These are phyloP conservation scores for Gymnoscopelus microlampas DNA, from an alignment of 2,797 vertebrate genomes.

Conservation along the genomic window DNA sequence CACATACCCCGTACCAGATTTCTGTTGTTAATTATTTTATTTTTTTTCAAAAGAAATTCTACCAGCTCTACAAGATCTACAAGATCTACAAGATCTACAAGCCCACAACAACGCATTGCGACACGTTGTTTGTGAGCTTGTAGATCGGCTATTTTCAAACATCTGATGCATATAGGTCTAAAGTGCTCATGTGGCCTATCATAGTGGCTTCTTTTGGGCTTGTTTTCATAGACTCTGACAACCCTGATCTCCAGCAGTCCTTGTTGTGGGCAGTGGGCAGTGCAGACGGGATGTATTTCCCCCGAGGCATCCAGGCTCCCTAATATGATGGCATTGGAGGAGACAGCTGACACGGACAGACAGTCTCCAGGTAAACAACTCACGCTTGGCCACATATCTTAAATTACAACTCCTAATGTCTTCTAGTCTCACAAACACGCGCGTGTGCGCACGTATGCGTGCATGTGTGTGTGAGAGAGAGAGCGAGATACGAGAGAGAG, in stretches of 20 bases:
- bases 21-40: no score
- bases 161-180: no score
- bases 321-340: conserved; percentile 49
- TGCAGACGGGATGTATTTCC: conserved; percentile 40
- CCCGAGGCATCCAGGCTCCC: conserved; percentile 40
- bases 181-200: not conserved
- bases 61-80: no score
- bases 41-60: no score
- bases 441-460: conserved; percentile 16
- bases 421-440: conserved; percentile 30
- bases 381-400: conserved; percentile 58
- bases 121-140: no score
- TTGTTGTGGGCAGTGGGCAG: conserved; percentile 24
- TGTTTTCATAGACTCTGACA: no score
- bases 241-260: no score
- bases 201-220: no score
- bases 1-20: no score
- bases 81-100: no score
- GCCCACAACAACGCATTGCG: no score
- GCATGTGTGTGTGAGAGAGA: conserved; percentile 13
- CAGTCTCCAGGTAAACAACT: conserved; percentile 57
- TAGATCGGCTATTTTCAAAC: no score
- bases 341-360: conserved; percentile 65
- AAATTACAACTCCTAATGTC: conserved; percentile 49
- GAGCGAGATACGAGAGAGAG: conserved; percentile 13